phyloP scores from a whole-genome alignment of 2,888 invertebrate species.

The Girardia tigrina region DNA sequence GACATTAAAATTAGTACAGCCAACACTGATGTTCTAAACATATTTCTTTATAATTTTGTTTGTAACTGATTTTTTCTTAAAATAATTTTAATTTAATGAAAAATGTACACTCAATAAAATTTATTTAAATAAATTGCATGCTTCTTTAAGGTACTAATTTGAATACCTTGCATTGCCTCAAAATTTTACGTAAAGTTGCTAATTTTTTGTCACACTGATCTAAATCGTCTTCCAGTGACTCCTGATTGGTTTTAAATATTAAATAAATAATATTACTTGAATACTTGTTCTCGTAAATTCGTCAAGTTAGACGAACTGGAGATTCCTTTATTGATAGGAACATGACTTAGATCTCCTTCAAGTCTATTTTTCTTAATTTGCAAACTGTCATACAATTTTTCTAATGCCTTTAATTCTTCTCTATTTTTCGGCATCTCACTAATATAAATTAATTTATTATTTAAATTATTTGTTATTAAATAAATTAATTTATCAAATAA shows the following conservation, averaged over 20 bases:
- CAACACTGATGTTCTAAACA: too few relatives aligned
- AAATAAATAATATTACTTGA: background rate
- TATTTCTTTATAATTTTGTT: too few relatives aligned
- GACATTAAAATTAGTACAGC: too few relatives aligned
- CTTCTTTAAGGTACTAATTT: constrained; percentile 14
- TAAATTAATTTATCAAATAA: too few relatives aligned
- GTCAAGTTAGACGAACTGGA: constrained; percentile 1
- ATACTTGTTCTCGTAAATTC: background rate
- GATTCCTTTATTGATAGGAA: background rate
- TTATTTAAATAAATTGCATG: background rate
- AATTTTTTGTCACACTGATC: constrained; percentile 20
- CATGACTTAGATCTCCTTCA: background rate
- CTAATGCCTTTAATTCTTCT: constrained; percentile 11
- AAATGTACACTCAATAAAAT: background rate
- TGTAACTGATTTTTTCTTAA: background rate
- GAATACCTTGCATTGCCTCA: constrained; percentile 23
- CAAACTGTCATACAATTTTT: background rate
- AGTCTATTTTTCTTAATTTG: background rate
- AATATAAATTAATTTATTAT: too few relatives aligned
- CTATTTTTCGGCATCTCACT: constrained; percentile 8
- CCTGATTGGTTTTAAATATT: background rate
- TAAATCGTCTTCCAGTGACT: background rate
- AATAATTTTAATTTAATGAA: background rate
- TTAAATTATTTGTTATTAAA: too few relatives aligned
- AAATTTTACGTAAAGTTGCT: constrained; percentile 13